phyloP scores from a whole-genome alignment of 2,113 vertebrate genomes.

The Myotis brandtii region DNA sequence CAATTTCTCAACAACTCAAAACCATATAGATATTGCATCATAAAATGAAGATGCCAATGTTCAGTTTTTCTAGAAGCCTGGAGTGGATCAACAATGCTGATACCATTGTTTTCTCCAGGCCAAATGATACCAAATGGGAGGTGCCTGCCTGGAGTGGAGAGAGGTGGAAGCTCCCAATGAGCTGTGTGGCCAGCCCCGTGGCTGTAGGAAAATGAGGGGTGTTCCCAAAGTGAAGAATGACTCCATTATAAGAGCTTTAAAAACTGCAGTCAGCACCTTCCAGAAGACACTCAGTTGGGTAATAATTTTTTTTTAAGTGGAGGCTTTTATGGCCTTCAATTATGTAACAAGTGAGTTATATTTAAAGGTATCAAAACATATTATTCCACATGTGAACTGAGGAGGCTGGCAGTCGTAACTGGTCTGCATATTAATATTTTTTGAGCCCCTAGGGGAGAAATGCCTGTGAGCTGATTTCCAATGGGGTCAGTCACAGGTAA shows the following conservation, averaged over 20 bases:
- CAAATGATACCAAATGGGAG: neutral
- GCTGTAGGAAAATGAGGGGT: conserved; percentile 1
- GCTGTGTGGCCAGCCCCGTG: neutral
- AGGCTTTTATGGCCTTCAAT: neutral
- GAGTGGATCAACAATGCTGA: neutral
- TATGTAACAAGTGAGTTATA: conserved; percentile 43
- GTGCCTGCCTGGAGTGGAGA: neutral
- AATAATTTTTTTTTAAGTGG: neutral
- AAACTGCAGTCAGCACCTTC: conserved; percentile 44
- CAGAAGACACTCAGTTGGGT: neutral
- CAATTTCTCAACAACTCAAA: neutral
- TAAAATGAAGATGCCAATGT: neutral
- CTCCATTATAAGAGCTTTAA: conserved; percentile 30
- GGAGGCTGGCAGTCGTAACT: neutral
- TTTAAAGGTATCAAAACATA: neutral
- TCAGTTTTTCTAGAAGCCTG: conserved; percentile 5
- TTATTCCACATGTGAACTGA: conserved; percentile 7
- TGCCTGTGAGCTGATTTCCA: neutral
- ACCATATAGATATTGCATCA: neutral
- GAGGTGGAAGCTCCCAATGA: neutral
- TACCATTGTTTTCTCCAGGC: neutral
- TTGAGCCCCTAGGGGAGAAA: neutral
- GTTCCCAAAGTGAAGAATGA: conserved; percentile 55
- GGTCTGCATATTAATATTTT: neutral
- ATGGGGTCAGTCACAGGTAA: neutral